A percentile compares a stretch with the other conserved stretches of the same genome.
phyloP scores from a whole-genome alignment of 2,797 vertebrate genomes.

The Oryzias sinensis region DNA sequence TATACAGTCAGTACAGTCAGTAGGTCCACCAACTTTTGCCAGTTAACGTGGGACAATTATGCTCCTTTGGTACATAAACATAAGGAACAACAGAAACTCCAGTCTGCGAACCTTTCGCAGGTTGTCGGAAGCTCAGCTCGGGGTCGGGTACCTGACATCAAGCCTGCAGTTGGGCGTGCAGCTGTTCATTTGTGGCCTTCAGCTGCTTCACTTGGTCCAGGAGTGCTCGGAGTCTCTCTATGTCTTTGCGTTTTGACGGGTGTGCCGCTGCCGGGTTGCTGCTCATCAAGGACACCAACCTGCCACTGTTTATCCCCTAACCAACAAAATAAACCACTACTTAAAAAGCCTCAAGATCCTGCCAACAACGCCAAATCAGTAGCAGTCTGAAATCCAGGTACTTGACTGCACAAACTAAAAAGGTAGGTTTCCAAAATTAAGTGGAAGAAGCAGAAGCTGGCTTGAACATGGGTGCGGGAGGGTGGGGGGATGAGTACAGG shows the following conservation, averaged over 20 bases:
- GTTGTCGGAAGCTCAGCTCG: neutral
- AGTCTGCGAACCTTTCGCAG: neutral
- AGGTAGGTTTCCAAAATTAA: no score
- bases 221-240: accelerated
- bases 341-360: neutral
- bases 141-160: neutral
- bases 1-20: neutral
- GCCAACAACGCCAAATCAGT: neutral
- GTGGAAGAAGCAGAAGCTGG: slow-evolving; percentile 3
- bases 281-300: neutral
- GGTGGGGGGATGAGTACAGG: no score
- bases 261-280: neutral
- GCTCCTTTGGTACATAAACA: accelerated
- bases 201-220: neutral
- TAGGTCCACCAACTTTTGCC: neutral
- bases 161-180: neutral
- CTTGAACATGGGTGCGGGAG: no score
- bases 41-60: neutral
- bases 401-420: no score
- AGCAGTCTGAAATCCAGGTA: no score
- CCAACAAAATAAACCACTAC: neutral
- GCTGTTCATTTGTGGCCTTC: neutral
- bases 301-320: neutral
- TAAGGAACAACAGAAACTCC: neutral
- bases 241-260: neutral